These are phyloP conservation scores for Cranoglanis bouderius DNA, from an alignment of 2,113 vertebrate species.

Conservation along the genomic window DNA sequence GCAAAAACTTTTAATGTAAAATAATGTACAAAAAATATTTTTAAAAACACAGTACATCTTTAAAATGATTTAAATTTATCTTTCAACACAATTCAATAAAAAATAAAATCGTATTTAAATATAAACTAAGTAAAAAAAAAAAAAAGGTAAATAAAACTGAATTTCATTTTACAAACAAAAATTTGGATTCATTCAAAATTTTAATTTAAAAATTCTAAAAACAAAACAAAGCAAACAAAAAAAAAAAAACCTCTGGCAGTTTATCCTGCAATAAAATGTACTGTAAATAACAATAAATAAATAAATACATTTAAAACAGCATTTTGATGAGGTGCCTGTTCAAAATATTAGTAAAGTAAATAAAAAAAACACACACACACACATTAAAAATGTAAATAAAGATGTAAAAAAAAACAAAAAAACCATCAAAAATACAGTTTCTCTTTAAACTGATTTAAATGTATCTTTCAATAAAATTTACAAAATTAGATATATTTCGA, in stretches of 20 bases:
- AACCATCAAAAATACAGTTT: too few species aligned
- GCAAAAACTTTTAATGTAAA: not conserved
- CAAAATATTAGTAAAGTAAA: too few species aligned
- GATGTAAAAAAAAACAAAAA: too few species aligned
- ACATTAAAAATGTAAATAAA: too few species aligned
- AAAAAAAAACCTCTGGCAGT: not conserved
- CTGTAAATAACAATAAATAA: not conserved
- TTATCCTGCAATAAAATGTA: not conserved
- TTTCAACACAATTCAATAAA: not conserved
- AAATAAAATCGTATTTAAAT: not conserved
- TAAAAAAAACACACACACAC: too few species aligned
- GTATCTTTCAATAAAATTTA: too few species aligned
- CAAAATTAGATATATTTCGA: too few species aligned
- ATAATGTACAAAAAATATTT: not conserved
- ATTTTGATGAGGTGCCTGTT: too few species aligned
- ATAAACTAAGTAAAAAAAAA: not conserved
- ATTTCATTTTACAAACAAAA: not conserved
- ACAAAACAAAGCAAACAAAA: too few species aligned
- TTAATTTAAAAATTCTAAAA: too few species aligned
- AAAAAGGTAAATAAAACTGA: not conserved
- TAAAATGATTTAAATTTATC: not conserved
- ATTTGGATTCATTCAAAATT: not conserved
- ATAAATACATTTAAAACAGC: too few species aligned
- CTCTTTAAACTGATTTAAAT: too few species aligned
- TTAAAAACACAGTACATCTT: not conserved